These are phyloP conservation scores for Antennarius striatus DNA, from an alignment of 2,113 vertebrate genomes.

Conservation along the genomic window DNA sequence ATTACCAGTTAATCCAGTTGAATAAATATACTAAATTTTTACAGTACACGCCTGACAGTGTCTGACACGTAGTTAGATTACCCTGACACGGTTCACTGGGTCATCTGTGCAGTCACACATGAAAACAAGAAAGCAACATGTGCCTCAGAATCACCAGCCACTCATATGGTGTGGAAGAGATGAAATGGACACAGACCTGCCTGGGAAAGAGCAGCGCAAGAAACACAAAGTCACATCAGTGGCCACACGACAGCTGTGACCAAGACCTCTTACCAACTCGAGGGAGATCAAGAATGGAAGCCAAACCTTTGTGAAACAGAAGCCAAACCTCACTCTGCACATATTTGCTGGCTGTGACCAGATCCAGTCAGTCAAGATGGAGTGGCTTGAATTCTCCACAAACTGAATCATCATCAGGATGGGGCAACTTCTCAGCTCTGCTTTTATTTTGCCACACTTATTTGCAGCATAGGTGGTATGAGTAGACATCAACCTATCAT, in stretches of 20 bases:
- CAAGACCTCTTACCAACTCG: slow-evolving; percentile 27
- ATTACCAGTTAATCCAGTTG: too few species aligned
- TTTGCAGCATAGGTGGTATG: too few species aligned
- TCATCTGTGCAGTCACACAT: not conserved
- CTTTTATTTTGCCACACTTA: not conserved
- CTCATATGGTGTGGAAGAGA: slow-evolving; percentile 6
- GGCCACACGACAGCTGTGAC: slow-evolving; percentile 33
- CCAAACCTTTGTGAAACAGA: slow-evolving; percentile 5
- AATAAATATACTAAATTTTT: too few species aligned
- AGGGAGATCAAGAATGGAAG: slow-evolving; percentile 10
- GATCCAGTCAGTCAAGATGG: slow-evolving; percentile 21
- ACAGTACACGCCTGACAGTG: too few species aligned
- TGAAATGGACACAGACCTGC: slow-evolving; percentile 3
- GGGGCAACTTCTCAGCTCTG: slow-evolving; percentile 3
- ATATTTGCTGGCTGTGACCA: slow-evolving; percentile 16
- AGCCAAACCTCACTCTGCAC: slow-evolving; percentile 22
- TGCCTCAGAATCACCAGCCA: not conserved
- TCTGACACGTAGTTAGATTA: not conserved
- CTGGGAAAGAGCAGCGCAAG: slow-evolving; percentile 8
- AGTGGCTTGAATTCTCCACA: slow-evolving; percentile 12
- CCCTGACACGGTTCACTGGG: not conserved
- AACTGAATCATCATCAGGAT: not conserved
- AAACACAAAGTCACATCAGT: slow-evolving; percentile 4
- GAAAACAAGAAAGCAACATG: slow-evolving; percentile 13
- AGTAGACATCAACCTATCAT: too few species aligned